phyloP scores from a whole-genome alignment of 1,140 invertebrate species.

The Linepithema humile region DNA sequence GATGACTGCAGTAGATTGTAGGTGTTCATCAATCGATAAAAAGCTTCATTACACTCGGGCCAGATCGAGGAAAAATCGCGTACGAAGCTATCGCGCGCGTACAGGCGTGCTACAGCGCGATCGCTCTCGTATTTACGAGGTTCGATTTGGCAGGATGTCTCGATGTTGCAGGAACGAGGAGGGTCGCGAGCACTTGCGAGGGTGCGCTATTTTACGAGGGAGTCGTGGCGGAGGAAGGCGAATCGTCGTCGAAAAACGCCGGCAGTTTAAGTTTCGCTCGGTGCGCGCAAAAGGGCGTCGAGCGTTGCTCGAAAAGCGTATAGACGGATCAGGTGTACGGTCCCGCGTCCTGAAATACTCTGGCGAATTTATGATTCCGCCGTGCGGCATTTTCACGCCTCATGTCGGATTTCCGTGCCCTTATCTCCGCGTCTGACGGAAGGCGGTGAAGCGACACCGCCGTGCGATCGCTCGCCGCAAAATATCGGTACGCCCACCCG shows the following conservation, averaged over 20 bases:
- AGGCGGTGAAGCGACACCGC: conserved; percentile 51
- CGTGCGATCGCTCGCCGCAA: conserved; percentile 46
- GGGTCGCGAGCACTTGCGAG: conserved; percentile 20
- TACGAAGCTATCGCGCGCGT: conserved; percentile 30
- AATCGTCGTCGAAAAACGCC: conserved; percentile 3
- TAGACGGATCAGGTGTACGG: conserved; percentile 60
- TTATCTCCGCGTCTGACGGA: conserved; percentile 44
- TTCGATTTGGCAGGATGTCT: conserved; percentile 37
- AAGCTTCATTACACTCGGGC: not conserved
- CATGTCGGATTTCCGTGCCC: conserved; percentile 40
- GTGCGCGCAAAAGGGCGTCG: not conserved
- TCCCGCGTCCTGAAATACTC: conserved; percentile 44
- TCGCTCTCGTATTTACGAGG: conserved; percentile 49
- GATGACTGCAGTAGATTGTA: not conserved
- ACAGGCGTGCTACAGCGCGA: conserved; percentile 11
- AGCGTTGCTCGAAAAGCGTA: conserved; percentile 26
- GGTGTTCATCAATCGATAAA: not conserved
- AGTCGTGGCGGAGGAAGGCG: not conserved
- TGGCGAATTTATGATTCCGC: conserved; percentile 61
- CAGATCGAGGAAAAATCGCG: conserved; percentile 36
- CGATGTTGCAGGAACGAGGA: not conserved
- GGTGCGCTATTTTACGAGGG: conserved; percentile 51
- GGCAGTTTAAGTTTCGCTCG: conserved; percentile 20
- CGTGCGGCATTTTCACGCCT: conserved; percentile 65
- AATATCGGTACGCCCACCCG: conserved; percentile 51